Conservation (phyloP, 2,113 vertebrate species). For the Penelope pileata region DNA sequence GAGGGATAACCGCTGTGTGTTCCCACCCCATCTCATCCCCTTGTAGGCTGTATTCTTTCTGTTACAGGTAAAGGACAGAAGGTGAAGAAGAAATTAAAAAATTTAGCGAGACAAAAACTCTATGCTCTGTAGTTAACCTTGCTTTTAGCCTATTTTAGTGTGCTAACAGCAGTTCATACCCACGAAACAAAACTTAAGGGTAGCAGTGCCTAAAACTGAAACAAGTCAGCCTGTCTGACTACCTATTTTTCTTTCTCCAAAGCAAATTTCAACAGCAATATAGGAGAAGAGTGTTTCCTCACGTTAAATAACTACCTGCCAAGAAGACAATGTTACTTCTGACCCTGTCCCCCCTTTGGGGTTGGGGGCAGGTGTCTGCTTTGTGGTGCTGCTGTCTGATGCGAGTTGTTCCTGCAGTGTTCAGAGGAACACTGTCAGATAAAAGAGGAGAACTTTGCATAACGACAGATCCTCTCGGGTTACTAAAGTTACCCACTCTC, state of each 20-base stretch:
- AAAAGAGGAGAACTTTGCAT: constrained; percentile 9
- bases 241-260: not conserved
- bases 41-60: not conserved
- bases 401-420: not conserved
- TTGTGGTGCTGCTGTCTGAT: rapidly evolving
- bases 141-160: not conserved
- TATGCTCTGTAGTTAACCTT: not conserved
- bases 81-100: not conserved
- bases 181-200: not conserved
- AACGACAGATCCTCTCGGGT: not conserved
- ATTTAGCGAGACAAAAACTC: not conserved
- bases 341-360: not conserved
- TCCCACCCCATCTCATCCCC: not conserved
- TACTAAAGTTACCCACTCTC: constrained; percentile 2
- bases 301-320: not conserved
- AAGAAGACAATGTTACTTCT: not conserved
- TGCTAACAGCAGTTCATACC: rapidly evolving
- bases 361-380: not conserved
- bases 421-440: not conserved
- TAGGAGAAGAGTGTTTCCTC: not conserved
- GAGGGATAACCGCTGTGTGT: not conserved
- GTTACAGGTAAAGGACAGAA: not conserved
- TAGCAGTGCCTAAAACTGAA: not conserved
- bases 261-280: not conserved
- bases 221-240: not conserved